These are phyloP conservation scores for Piprites chloris DNA, from an alignment of 2,113 vertebrate genomes.

Conservation along the genomic window DNA sequence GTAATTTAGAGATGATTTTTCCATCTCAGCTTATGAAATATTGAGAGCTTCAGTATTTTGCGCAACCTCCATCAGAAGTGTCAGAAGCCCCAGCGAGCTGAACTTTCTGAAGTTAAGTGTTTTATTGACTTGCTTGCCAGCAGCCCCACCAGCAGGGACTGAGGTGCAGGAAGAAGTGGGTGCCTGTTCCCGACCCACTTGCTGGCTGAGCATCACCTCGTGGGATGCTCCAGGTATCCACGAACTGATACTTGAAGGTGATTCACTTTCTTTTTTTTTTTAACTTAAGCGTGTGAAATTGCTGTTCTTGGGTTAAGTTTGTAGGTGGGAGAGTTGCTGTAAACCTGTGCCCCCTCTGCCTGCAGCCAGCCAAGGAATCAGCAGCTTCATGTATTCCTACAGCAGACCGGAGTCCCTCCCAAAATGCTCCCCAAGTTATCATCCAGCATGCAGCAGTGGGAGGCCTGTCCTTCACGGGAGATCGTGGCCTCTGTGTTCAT, in stretches of 20 bases:
- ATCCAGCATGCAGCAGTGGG: background rate
- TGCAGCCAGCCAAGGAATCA: background rate
- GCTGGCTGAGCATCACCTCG: background rate
- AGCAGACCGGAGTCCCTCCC: background rate
- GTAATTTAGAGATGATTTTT: constrained; percentile 23
- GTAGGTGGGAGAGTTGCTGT: background rate
- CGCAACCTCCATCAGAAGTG: background rate
- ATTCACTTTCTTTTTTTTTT: background rate
- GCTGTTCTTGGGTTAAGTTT: background rate
- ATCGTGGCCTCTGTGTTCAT: accelerated
- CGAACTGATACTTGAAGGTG: background rate
- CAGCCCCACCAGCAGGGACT: background rate
- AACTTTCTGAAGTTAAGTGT: background rate
- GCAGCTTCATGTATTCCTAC: background rate
- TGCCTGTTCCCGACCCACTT: background rate
- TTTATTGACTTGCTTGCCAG: background rate
- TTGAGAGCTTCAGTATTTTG: constrained; percentile 1
- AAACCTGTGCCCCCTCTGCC: background rate
- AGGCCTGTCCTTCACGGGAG: background rate
- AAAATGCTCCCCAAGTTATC: background rate
- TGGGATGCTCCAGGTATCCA: background rate
- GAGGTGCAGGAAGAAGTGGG: background rate
- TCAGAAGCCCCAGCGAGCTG: background rate
- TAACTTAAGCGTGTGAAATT: background rate
- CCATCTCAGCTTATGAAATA: constrained; percentile 31